Percentiles rank a stretch among this genome's conserved stretches.
Conservation (phyloP, 2,797 vertebrate species). For the Macrochelys suwanniensis region DNA sequence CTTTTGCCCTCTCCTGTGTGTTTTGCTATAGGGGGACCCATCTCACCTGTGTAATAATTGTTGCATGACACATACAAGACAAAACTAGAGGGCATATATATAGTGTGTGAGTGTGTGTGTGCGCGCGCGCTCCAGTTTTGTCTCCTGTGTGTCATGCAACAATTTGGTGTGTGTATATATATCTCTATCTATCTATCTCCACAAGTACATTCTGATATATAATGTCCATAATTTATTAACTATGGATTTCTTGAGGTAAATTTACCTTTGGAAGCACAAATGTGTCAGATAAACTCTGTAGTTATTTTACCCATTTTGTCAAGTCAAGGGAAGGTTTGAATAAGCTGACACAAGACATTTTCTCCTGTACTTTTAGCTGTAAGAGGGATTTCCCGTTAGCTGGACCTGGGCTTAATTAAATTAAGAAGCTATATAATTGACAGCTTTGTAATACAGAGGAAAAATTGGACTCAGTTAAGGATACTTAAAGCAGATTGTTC, state of each 20-base stretch:
- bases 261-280: slow-evolving; percentile 1
- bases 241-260: background rate
- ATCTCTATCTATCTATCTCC: background rate
- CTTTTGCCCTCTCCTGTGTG: background rate
- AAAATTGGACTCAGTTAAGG: background rate
- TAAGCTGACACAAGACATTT: slow-evolving; percentile 67
- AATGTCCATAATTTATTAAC: background rate
- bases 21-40: background rate
- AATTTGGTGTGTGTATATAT: no score
- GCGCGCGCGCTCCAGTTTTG: no score
- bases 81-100: background rate
- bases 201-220: background rate
- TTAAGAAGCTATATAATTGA: slow-evolving; percentile 55
- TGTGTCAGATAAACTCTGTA: slow-evolving; percentile 35
- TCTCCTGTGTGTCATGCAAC: no score
- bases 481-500: rapidly evolving
- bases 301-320: slow-evolving; percentile 35
- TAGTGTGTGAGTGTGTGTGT: no score
- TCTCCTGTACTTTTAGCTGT: slow-evolving; percentile 51
- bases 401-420: slow-evolving; percentile 52
- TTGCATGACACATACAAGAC: rapidly evolving
- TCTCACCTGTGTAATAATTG: background rate
- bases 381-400: slow-evolving; percentile 53
- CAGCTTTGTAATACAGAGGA: slow-evolving; percentile 24
- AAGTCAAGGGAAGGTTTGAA: slow-evolving; percentile 32